Conservation (phyloP, 23 tunicate genomes). For the Diplosoma virens region DNA sequence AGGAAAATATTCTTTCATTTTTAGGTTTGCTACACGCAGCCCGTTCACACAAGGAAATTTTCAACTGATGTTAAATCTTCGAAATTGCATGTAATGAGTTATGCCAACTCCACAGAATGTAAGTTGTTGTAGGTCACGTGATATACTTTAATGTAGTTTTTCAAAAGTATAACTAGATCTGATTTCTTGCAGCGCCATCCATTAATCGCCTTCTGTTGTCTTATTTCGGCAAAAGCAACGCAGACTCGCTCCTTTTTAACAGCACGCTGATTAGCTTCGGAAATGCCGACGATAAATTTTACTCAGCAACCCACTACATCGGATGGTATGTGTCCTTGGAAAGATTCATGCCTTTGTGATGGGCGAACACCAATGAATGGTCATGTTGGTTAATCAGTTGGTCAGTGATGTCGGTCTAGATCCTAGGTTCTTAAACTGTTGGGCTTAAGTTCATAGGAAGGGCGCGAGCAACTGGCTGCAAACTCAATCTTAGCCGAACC, state of each 20-base stretch:
- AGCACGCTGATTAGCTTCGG: slow-evolving; percentile 34
- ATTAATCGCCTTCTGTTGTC: background rate
- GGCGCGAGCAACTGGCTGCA: no score
- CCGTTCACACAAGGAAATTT: background rate
- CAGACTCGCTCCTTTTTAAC: background rate
- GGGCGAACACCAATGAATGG: no score
- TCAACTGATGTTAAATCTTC: slow-evolving; percentile 24
- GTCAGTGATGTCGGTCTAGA: no score
- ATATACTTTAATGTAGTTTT: background rate
- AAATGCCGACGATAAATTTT: slow-evolving; percentile 56
- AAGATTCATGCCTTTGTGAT: background rate
- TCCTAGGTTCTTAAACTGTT: no score
- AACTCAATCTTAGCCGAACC: no score
- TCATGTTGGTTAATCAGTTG: no score
- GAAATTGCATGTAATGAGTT: background rate
- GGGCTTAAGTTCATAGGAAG: no score
- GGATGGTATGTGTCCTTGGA: slow-evolving; percentile 35
- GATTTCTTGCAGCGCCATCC: background rate
- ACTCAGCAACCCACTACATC: slow-evolving; percentile 40
- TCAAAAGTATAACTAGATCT: background rate
- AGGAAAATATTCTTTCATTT: background rate
- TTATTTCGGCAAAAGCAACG: background rate
- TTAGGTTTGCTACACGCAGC: slow-evolving; percentile 24
- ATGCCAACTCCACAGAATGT: background rate
- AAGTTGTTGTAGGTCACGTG: background rate